phyloP scores from a whole-genome alignment of 2,888 invertebrate species.

The Reticulitermes lucifugus region DNA sequence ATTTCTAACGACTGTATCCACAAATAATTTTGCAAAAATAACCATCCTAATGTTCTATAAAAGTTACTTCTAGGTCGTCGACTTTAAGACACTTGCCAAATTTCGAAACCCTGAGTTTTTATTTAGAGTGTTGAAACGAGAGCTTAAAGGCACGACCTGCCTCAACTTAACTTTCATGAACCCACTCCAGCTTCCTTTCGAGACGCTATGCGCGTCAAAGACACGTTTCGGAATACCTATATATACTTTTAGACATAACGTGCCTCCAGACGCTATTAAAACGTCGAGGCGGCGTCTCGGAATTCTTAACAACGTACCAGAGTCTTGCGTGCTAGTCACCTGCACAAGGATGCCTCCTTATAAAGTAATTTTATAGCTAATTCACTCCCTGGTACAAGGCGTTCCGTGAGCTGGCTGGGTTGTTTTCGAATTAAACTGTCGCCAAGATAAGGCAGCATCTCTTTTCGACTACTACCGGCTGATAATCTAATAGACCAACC shows the following conservation, averaged over 20 bases:
- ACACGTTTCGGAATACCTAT: conserved; percentile 1
- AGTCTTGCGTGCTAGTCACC: no score
- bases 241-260: conserved; percentile 9
- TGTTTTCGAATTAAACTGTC: no score
- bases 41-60: background rate
- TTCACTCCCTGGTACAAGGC: no score
- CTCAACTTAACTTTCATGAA: conserved; percentile 32
- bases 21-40: conserved; percentile 15
- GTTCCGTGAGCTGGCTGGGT: no score
- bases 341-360: no score
- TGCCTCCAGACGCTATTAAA: conserved; percentile 32
- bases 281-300: background rate
- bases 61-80: conserved; percentile 13
- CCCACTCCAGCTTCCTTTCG: background rate
- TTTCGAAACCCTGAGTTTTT: conserved; percentile 37
- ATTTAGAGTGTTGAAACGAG: conserved; percentile 31
- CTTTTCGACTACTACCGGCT: no score
- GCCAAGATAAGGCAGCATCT: no score
- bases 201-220: background rate
- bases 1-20: background rate
- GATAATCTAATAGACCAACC: no score
- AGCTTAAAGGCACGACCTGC: conserved; percentile 32
- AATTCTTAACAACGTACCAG: no score
- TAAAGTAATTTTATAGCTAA: no score
- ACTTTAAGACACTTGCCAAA: conserved; percentile 24